Percentiles rank a stretch among this genome's conserved stretches.
Evolutionary conservation across 1,140 invertebrate species (phyloP).

Genomic region (Sinonovacula constricta): DNA sequence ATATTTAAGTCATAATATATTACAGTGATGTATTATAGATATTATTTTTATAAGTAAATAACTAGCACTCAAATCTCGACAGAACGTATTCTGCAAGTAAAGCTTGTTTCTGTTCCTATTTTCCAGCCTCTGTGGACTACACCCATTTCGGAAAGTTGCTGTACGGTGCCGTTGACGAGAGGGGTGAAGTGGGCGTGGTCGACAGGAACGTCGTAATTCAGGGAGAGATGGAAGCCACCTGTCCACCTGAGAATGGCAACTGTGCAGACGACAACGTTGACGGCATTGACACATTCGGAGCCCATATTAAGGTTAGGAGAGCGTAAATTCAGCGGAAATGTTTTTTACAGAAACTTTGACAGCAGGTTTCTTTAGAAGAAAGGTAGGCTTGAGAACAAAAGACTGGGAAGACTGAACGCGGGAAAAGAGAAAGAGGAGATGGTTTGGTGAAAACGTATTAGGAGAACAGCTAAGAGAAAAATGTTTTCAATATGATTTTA

Average conservation of each 20-base stretch:
- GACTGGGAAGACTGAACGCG: too few species aligned
- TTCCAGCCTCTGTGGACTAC: constrained; percentile 33
- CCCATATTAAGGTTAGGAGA: constrained; percentile 64
- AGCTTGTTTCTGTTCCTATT: neutral
- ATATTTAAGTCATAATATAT: too few species aligned
- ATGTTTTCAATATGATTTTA: too few species aligned
- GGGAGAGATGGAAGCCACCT: constrained; percentile 58
- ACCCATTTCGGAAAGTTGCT: constrained; percentile 58
- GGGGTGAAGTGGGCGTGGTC: constrained; percentile 64
- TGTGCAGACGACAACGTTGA: constrained; percentile 39
- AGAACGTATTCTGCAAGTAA: neutral
- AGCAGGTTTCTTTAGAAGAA: too few species aligned
- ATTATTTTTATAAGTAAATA: neutral
- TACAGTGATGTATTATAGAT: neutral
- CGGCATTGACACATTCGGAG: constrained; percentile 64
- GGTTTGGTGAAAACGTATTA: too few species aligned
- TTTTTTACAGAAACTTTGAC: too few species aligned
- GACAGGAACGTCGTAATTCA: constrained; percentile 62
- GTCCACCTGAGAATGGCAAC: constrained; percentile 50
- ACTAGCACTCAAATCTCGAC: neutral
- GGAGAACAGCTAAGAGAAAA: too few species aligned
- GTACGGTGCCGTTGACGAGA: constrained; percentile 60
- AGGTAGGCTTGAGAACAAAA: too few species aligned
- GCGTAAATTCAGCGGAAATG: too few species aligned
- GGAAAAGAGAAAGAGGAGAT: too few species aligned